phyloP scores from a whole-genome alignment of 2,888 invertebrate genomes.

The Catocala sponsa region DNA sequence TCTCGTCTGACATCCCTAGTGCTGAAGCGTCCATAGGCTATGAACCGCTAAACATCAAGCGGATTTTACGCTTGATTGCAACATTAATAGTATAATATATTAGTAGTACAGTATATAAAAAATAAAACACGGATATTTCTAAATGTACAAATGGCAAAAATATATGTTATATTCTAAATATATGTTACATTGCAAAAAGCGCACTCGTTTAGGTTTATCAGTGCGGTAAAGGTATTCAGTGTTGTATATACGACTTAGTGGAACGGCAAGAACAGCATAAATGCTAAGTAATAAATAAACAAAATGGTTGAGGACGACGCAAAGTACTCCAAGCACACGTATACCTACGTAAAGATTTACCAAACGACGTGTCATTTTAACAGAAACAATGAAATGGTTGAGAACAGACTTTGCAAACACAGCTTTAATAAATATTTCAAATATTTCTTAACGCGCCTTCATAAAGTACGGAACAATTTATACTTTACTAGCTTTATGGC shows the following conservation, averaged over 20 bases:
- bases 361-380: conserved; percentile 29
- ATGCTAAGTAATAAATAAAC: conserved; percentile 20
- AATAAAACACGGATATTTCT: background rate
- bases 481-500: conserved; percentile 28
- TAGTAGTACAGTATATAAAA: no score
- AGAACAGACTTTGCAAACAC: conserved; percentile 28
- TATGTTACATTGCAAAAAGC: background rate
- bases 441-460: conserved; percentile 21
- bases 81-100: no score
- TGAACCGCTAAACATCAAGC: no score
- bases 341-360: conserved; percentile 17
- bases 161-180: no score
- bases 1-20: no score
- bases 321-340: conserved; percentile 16
- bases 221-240: conserved; percentile 7
- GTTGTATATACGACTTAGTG: conserved; percentile 4
- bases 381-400: conserved; percentile 31
- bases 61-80: no score
- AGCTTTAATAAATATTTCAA: conserved; percentile 37
- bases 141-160: background rate
- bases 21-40: no score
- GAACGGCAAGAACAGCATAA: conserved; percentile 10
- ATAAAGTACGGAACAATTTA: conserved; percentile 31
- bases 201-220: background rate
- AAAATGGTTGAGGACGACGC: conserved; percentile 12